Percentiles rank a stretch among this genome's conserved stretches.
phyloP scores from a whole-genome alignment of 2,113 vertebrate species.

The Rhynchomys soricoides region DNA sequence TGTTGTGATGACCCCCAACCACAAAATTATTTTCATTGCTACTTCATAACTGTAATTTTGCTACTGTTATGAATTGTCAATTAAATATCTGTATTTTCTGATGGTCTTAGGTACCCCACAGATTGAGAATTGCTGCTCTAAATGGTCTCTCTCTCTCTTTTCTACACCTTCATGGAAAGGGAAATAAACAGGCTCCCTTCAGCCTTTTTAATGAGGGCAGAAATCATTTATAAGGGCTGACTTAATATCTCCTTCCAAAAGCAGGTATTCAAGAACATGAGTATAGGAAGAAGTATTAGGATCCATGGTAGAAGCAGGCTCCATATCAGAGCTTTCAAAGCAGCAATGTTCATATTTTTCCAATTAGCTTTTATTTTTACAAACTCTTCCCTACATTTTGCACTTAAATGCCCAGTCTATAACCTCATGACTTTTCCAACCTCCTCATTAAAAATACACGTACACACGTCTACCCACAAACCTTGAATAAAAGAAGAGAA shows the following conservation, averaged over 20 bases:
- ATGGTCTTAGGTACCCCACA: background rate
- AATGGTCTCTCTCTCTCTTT: background rate
- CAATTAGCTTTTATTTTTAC: slow-evolving; percentile 24
- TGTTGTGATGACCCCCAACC: background rate
- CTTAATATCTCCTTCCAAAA: background rate
- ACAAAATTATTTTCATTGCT: background rate
- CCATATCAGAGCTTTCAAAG: background rate
- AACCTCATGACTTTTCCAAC: slow-evolving; percentile 20
- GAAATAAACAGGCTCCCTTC: too few relatives aligned
- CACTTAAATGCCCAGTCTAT: background rate
- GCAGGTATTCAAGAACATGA: background rate
- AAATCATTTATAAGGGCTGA: background rate
- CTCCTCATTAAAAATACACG: background rate
- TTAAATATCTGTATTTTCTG: background rate
- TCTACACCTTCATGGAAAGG: background rate
- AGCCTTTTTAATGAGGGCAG: background rate
- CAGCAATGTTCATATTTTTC: slow-evolving; percentile 20
- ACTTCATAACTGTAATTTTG: background rate
- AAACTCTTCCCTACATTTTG: slow-evolving; percentile 3
- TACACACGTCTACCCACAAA: background rate
- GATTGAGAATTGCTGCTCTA: background rate
- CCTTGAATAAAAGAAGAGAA: background rate
- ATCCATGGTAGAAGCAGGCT: background rate
- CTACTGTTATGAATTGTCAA: background rate
- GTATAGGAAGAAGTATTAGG: background rate